A percentile compares a stretch with the other conserved stretches of the same genome.
These are phyloP conservation scores for Nesogale talazaci DNA, from an alignment of 2,113 vertebrate genomes.

Conservation along the genomic window DNA sequence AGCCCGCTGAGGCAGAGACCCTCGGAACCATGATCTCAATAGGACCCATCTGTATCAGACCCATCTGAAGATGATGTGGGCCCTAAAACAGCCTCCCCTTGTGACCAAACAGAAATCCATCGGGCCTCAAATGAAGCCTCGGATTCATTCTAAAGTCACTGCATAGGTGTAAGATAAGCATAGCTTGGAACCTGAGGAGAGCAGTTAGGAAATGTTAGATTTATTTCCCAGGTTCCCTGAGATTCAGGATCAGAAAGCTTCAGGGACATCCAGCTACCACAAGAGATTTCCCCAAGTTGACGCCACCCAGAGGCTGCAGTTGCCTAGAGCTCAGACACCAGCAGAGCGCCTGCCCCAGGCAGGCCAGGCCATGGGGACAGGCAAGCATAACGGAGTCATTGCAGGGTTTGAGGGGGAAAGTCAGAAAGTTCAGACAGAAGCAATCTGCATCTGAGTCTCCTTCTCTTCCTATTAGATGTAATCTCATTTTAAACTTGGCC, in stretches of 20 bases:
- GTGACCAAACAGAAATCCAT: neutral
- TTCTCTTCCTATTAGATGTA: constrained; percentile 16
- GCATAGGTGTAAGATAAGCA: neutral
- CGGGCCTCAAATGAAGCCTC: neutral
- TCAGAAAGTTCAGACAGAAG: neutral
- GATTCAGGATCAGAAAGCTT: neutral
- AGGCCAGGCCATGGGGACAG: neutral
- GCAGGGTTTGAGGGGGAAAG: neutral
- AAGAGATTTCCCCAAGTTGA: neutral
- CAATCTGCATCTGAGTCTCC: neutral
- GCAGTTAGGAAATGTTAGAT: neutral
- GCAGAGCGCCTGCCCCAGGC: neutral
- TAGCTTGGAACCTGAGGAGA: neutral
- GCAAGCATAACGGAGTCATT: neutral
- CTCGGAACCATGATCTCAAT: neutral
- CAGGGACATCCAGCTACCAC: neutral
- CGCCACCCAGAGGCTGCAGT: neutral
- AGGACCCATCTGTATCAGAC: too few species aligned
- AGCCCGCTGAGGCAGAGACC: neutral
- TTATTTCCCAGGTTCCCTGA: neutral
- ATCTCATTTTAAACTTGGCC: constrained; percentile 60
- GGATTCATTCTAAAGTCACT: neutral
- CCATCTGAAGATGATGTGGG: neutral
- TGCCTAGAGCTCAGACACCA: neutral
- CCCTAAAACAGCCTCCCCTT: neutral